A percentile compares a stretch with the other conserved stretches of the same genome.
phyloP scores from a whole-genome alignment of 2,888 invertebrate species.

The Amblyteles armatorius region DNA sequence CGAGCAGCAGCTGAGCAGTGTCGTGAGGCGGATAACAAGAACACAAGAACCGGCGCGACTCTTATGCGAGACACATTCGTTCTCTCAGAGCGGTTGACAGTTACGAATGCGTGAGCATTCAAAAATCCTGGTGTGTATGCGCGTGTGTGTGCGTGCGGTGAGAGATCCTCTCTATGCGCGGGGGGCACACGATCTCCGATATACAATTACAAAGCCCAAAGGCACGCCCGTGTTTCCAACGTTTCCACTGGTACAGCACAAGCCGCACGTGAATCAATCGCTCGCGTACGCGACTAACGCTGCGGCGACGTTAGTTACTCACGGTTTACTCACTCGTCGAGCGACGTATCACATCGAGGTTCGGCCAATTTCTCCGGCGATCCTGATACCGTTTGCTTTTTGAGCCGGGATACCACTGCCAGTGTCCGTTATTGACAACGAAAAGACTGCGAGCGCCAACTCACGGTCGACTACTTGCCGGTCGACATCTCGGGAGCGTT shows the following conservation, averaged over 20 bases:
- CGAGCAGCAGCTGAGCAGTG: constrained; percentile 25
- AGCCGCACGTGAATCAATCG: not conserved
- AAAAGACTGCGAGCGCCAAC: constrained; percentile 79
- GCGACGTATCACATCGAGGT: constrained; percentile 36
- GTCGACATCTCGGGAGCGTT: constrained; percentile 71
- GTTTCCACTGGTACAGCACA: constrained; percentile 22
- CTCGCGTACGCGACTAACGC: not conserved
- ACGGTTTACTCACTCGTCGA: constrained; percentile 1
- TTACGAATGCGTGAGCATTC: constrained; percentile 77
- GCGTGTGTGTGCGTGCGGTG: constrained; percentile 55
- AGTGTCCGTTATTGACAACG: constrained; percentile 82
- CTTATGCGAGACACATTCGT: not conserved
- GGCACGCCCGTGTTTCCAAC: constrained; percentile 73
- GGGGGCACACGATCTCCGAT: constrained; percentile 44
- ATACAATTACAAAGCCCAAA: constrained; percentile 61
- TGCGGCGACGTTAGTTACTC: not conserved
- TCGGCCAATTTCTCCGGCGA: constrained; percentile 48
- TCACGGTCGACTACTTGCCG: constrained; percentile 68
- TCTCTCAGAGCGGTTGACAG: constrained; percentile 75
- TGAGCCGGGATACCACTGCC: constrained; percentile 77
- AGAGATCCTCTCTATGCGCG: constrained; percentile 55
- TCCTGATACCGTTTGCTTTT: constrained; percentile 74
- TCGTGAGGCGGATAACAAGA: constrained; percentile 12
- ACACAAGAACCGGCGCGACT: constrained; percentile 33
- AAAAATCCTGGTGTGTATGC: constrained; percentile 74